Base-by-base conservation (phyloP, 1,140 invertebrate genomes). In the Drosophila lowei region DNA sequence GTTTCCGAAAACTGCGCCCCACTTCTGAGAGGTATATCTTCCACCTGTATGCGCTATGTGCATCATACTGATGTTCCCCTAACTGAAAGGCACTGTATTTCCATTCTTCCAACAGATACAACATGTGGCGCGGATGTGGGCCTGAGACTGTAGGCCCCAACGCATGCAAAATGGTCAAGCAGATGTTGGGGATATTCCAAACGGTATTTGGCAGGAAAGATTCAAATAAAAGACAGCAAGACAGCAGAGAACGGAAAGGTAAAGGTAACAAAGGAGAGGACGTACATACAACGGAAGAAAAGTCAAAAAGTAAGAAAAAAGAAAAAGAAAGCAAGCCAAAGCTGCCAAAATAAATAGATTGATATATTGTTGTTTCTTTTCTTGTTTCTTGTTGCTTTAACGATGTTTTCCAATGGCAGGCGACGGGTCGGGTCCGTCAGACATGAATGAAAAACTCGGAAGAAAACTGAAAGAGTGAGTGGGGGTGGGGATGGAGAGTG, bases 331-430 rank as follows among this genome's bases (percentile, higher is more conserved):
- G 28, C 47, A 28, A 15, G 30, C 68, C 25, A 53, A 64, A 25
- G 70, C 53, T 73, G 71, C 71, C 71, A 73, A 73, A 73, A 73
- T 64, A 73, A 73, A 73, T 73, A 65, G 59, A 73, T 73, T 72
- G 58, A 72, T 72, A 68, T 68, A 68, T 68, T 68, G 65, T 62
- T 18, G 30, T 15, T 71, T 15, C n/a, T 49, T 47, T 49, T 16
- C 34, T 42, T 52, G 30, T 54, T 47, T 52, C 28, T 50, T 73
- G 47, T 59, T 65, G 59, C 46, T 73, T 57, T 43, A 73, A 73
- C 71, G 52, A 73, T 64, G 53, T 58, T 73, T 73, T 73, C 71
- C 70, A 73, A 64, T 73, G 71, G 70, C 71, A 73, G 71, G 63
- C 59, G 52, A 4, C 34, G 34, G 34, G 11, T 38, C 34, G 34